These are phyloP conservation scores for Asteroscopus sphinx DNA, from an alignment of 2,888 invertebrate species.

Conservation along the genomic window DNA sequence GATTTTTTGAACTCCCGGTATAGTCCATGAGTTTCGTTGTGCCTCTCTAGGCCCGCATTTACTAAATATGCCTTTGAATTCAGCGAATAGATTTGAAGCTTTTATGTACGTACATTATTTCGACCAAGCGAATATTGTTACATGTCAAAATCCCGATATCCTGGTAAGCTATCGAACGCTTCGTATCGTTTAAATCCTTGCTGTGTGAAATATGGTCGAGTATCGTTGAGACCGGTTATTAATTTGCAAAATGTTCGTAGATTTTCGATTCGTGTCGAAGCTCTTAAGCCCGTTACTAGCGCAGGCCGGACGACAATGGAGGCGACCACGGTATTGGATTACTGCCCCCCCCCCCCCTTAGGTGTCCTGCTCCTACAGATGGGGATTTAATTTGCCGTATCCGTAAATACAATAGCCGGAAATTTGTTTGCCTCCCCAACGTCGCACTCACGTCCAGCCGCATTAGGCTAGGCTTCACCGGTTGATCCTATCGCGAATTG, in stretches of 20 bases:
- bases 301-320: conserved; percentile 78
- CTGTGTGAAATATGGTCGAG: conserved; percentile 44
- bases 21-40: conserved; percentile 17
- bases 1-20: conserved; percentile 22
- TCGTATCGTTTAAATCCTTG: conserved; percentile 33
- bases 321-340: conserved; percentile 79
- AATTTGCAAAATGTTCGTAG: conserved; percentile 80
- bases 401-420: conserved; percentile 81
- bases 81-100: conserved; percentile 8
- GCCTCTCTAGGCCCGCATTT: conserved; percentile 4
- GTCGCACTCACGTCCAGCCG: conserved; percentile 65
- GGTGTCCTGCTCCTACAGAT: conserved; percentile 77
- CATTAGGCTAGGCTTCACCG: too few relatives aligned
- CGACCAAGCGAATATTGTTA: conserved; percentile 19
- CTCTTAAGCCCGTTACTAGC: conserved; percentile 80
- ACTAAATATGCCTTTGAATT: conserved; percentile 20
- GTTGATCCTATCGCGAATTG: too few relatives aligned
- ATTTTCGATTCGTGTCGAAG: conserved; percentile 69
- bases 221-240: conserved; percentile 76
- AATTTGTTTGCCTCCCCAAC: conserved; percentile 73
- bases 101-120: conserved; percentile 6
- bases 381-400: conserved; percentile 86
- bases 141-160: conserved; percentile 20
- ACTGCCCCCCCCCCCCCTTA: conserved; percentile 72
- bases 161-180: conserved; percentile 27